phyloP scores from a whole-genome alignment of 2,113 vertebrate species.

The Podiceps cristatus region DNA sequence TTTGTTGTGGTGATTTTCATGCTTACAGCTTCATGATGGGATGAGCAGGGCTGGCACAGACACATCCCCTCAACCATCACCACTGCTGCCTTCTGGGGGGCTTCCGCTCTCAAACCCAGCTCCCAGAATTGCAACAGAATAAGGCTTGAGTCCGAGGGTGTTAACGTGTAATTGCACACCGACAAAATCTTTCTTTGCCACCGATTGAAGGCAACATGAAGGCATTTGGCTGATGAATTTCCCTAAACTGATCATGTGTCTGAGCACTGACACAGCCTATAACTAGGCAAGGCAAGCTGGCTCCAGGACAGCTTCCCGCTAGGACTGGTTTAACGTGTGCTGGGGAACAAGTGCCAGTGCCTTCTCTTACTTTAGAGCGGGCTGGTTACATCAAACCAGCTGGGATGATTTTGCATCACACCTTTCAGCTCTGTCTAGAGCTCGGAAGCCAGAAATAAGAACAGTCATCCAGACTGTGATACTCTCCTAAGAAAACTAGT shows the following conservation, averaged over 20 bases:
- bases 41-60: background rate
- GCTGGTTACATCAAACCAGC: background rate
- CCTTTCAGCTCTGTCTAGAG: background rate
- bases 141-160: background rate
- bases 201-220: background rate
- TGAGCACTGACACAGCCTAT: background rate
- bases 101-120: background rate
- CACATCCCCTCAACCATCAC: background rate
- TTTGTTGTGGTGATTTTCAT: accelerated
- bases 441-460: background rate
- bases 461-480: background rate
- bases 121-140: background rate
- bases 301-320: background rate
- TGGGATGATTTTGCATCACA: background rate
- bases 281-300: background rate
- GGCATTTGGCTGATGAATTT: background rate
- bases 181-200: background rate
- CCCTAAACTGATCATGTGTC: background rate
- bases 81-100: background rate
- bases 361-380: background rate
- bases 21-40: background rate
- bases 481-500: background rate
- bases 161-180: background rate
- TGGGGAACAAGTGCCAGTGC: background rate
- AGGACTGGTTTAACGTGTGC: background rate